A percentile compares a stretch with the other conserved stretches of the same genome.
phyloP scores from a whole-genome alignment of 2,113 vertebrate species.

The Benthochromis sp. region DNA sequence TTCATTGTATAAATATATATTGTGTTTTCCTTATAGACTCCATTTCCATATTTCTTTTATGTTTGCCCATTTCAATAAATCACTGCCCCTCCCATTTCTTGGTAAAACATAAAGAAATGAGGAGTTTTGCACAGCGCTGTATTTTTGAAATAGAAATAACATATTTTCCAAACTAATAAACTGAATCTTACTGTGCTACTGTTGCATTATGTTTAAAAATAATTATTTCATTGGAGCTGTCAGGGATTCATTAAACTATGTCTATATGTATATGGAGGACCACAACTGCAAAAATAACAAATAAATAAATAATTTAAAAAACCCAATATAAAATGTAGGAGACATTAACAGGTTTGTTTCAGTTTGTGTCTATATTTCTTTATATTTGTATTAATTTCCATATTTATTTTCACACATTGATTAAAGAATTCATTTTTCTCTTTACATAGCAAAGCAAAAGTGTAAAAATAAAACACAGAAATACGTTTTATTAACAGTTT shows the following conservation, averaged over 20 bases:
- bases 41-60: not conserved
- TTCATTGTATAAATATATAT: not conserved
- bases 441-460: not conserved
- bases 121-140: not conserved
- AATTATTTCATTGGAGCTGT: not conserved
- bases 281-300: not conserved
- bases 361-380: not conserved
- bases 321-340: not conserved
- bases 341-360: not conserved
- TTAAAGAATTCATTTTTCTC: not conserved
- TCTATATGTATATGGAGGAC: not conserved
- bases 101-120: not conserved
- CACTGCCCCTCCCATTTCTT: not conserved
- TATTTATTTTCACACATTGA: not conserved
- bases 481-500: not conserved
- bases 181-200: not conserved
- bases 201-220: not conserved
- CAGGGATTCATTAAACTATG: not conserved
- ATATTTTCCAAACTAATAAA: not conserved
- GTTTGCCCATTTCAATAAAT: not conserved
- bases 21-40: not conserved
- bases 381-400: not conserved
- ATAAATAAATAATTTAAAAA: not conserved
- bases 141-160: not conserved
- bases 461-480: not conserved